Evolutionary conservation across 2,888 invertebrate genomes (phyloP).

Genomic region (Xestoiulus laeticollis): DNA sequence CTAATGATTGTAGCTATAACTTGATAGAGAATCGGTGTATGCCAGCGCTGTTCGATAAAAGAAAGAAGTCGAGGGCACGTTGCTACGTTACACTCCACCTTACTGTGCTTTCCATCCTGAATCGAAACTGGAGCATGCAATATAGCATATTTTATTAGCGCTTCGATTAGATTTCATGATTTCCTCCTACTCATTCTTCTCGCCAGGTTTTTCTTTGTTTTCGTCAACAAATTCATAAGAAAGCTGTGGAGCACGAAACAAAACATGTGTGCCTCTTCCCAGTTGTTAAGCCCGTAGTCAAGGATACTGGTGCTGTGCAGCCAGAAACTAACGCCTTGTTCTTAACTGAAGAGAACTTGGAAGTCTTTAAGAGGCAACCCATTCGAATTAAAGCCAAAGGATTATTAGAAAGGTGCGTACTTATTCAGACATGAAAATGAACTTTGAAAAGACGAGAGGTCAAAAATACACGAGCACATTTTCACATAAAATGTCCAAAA

Average conservation of each 20-base stretch:
- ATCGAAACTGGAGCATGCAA: slow-evolving; percentile 41
- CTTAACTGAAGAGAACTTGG: slow-evolving; percentile 55
- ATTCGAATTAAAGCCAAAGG: slow-evolving; percentile 58
- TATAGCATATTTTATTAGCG: slow-evolving; percentile 12
- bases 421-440: neutral
- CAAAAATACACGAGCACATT: neutral
- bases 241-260: slow-evolving; percentile 52
- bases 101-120: neutral
- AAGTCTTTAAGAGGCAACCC: slow-evolving; percentile 56
- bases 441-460: neutral
- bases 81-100: neutral
- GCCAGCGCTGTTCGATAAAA: neutral
- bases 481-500: too few species aligned
- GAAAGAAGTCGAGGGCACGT: neutral
- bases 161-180: slow-evolving; percentile 1
- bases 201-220: slow-evolving; percentile 55
- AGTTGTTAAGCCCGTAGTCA: slow-evolving; percentile 57
- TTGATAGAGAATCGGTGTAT: neutral
- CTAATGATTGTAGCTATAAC: neutral
- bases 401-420: slow-evolving; percentile 57
- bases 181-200: slow-evolving; percentile 36
- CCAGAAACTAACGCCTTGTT: slow-evolving; percentile 56
- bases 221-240: slow-evolving; percentile 54
- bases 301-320: slow-evolving; percentile 57
- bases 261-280: slow-evolving; percentile 57